These are phyloP conservation scores for Noctua janthina DNA, from an alignment of 2,888 invertebrate genomes.

Conservation along the genomic window DNA sequence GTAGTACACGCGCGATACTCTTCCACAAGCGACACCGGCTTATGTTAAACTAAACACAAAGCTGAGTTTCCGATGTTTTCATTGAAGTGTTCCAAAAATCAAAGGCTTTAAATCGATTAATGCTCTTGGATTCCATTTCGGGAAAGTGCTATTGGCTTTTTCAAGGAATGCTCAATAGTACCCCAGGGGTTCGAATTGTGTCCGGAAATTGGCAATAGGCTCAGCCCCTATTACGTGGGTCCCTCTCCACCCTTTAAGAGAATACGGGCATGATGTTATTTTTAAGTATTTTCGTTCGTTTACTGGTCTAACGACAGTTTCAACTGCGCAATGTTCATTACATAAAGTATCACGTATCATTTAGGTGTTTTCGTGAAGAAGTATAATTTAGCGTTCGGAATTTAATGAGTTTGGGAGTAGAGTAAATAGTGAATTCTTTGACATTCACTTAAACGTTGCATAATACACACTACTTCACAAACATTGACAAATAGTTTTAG, in stretches of 20 bases:
- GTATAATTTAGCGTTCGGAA: not conserved
- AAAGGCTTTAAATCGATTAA: slow-evolving; percentile 15
- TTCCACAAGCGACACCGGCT: not conserved
- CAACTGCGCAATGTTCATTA: not conserved
- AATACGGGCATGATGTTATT: slow-evolving; percentile 9
- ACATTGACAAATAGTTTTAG: not conserved
- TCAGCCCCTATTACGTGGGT: slow-evolving; percentile 11
- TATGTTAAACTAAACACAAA: slow-evolving; percentile 7
- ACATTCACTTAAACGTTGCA: not conserved
- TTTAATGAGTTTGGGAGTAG: not conserved
- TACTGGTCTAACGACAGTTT: not conserved
- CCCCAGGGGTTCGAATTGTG: slow-evolving; percentile 24
- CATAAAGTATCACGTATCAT: not conserved
- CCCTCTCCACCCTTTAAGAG: not conserved
- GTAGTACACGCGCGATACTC: not conserved
- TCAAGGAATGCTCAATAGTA: slow-evolving; percentile 37
- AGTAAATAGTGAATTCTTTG: not conserved
- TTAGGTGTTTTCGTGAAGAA: not conserved
- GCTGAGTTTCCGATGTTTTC: not conserved
- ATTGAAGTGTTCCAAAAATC: slow-evolving; percentile 20
- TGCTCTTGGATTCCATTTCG: slow-evolving; percentile 23
- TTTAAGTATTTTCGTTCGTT: slow-evolving; percentile 7
- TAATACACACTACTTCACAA: not conserved
- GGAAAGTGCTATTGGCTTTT: slow-evolving; percentile 38
- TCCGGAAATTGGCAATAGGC: slow-evolving; percentile 45